phyloP scores from a whole-genome alignment of 2,888 invertebrate genomes.

The Apotomis betuletana region DNA sequence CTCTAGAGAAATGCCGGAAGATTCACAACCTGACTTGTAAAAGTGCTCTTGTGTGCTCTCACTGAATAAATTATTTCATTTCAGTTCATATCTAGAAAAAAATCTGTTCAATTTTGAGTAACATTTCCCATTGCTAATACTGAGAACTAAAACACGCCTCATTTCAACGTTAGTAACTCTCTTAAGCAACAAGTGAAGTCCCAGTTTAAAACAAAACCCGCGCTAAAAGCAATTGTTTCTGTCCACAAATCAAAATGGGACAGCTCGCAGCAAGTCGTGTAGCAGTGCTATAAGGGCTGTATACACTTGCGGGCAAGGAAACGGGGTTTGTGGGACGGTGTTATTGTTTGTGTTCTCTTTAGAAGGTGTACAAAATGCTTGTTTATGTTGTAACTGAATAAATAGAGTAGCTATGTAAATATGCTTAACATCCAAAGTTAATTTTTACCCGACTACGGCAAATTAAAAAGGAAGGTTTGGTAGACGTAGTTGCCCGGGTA shows the following conservation, averaged over 20 bases:
- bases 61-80: too few relatives aligned
- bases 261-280: neutral
- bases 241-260: constrained; percentile 37
- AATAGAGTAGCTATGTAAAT: too few relatives aligned
- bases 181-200: constrained; percentile 27
- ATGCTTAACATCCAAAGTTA: too few relatives aligned
- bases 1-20: too few relatives aligned
- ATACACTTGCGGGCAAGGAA: neutral
- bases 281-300: constrained; percentile 4
- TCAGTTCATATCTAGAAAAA: too few relatives aligned
- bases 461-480: too few relatives aligned
- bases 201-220: constrained; percentile 28
- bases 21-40: too few relatives aligned
- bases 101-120: neutral
- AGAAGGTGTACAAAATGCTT: neutral
- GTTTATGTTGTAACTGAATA: too few relatives aligned
- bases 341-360: neutral
- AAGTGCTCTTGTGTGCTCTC: too few relatives aligned
- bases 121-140: too few relatives aligned
- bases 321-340: neutral
- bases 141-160: neutral
- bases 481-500: too few relatives aligned
- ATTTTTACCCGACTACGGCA: too few relatives aligned
- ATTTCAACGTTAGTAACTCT: neutral
- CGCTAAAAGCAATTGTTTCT: constrained; percentile 24